Percentiles rank a stretch among this genome's conserved stretches.
These are phyloP conservation scores for Synergus itoensis DNA, from an alignment of 2,888 invertebrate genomes.

Conservation along the genomic window DNA sequence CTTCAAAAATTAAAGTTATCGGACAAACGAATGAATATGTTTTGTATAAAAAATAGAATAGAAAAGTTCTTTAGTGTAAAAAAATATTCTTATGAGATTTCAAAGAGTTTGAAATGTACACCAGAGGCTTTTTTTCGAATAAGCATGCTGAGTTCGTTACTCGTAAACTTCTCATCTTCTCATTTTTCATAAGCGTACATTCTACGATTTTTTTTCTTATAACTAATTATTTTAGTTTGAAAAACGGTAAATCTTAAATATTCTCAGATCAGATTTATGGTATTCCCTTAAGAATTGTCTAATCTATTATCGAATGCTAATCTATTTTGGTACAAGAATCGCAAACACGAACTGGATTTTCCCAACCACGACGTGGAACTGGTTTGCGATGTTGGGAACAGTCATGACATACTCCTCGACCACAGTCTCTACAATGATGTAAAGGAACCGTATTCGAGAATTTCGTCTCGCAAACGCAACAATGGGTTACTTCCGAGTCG, in stretches of 20 bases:
- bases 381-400: conserved; percentile 85
- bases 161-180: background rate
- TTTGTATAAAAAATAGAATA: conserved; percentile 36
- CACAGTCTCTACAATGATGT: conserved; percentile 84
- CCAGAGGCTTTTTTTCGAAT: background rate
- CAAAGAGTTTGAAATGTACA: conserved; percentile 7
- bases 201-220: background rate
- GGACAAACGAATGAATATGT: background rate
- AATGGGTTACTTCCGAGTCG: conserved; percentile 84
- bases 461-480: conserved; percentile 82
- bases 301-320: conserved; percentile 50
- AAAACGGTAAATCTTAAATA: background rate
- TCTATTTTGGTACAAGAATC: conserved; percentile 81
- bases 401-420: conserved; percentile 87
- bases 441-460: conserved; percentile 77
- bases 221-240: background rate
- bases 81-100: conserved; percentile 34
- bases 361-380: conserved; percentile 88
- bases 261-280: background rate
- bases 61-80: conserved; percentile 26
- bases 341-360: conserved; percentile 86
- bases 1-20: background rate
- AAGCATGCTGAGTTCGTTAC: background rate
- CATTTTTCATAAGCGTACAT: background rate
- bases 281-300: background rate